A percentile compares a stretch with the other conserved stretches of the same genome.
These are phyloP conservation scores for Lateolabrax maculatus DNA, from an alignment of 2,797 vertebrate species.

Conservation along the genomic window DNA sequence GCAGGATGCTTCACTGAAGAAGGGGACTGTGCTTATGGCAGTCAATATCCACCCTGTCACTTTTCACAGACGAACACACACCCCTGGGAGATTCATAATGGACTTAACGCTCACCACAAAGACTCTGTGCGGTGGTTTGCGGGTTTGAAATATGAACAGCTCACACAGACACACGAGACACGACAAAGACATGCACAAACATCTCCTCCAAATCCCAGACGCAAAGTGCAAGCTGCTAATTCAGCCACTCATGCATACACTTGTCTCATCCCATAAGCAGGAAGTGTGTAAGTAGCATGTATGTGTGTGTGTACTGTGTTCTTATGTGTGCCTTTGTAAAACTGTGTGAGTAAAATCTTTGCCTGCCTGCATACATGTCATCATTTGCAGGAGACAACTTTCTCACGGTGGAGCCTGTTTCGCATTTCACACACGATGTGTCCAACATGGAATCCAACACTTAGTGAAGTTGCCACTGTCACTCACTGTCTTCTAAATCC, in stretches of 20 bases:
- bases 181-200: slow-evolving; percentile 17
- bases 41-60: slow-evolving; percentile 34
- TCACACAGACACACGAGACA: neutral
- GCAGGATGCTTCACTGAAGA: slow-evolving; percentile 54
- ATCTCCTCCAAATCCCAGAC: slow-evolving; percentile 11
- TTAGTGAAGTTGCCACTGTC: slow-evolving; percentile 53
- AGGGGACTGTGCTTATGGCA: slow-evolving; percentile 10
- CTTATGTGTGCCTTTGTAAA: neutral
- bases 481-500: slow-evolving; percentile 47
- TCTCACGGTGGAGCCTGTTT: slow-evolving; percentile 22
- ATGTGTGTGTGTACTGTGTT: slow-evolving; percentile 9
- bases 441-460: slow-evolving; percentile 48
- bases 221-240: slow-evolving; percentile 43
- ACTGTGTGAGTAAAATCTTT: neutral
- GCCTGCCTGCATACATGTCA: neutral
- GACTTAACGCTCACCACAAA: slow-evolving; percentile 34
- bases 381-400: neutral
- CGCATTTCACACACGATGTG: slow-evolving; percentile 40
- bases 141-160: slow-evolving; percentile 28
- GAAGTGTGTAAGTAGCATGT: slow-evolving; percentile 4
- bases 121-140: slow-evolving; percentile 28
- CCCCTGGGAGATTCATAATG: slow-evolving; percentile 47
- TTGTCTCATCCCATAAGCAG: slow-evolving; percentile 48
- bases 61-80: slow-evolving; percentile 29
- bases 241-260: slow-evolving; percentile 37